Base-by-base conservation (phyloP, 2,113 vertebrate genomes). In the Pangasianodon gigas region DNA sequence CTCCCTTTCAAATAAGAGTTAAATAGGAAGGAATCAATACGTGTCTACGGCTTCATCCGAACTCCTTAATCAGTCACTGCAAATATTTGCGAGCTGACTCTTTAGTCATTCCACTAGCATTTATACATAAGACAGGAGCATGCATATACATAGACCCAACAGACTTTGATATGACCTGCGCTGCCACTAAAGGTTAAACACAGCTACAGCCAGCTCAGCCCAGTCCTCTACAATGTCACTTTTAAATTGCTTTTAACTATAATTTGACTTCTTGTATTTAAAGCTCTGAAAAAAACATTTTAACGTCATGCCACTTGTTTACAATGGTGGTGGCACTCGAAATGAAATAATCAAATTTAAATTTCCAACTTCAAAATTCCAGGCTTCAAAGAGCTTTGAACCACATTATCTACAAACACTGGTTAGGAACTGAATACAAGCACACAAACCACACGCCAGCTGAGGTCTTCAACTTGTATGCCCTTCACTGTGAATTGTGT, bases 101-200 rank as follows among this genome's bases (percentile, higher is more conserved):
- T 46, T 89, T 89, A 89, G 67, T 44, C 24, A 89, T 89, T 75
- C 88, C 13, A 24, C 24, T 14, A 21, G 87, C 65, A 84, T 46
- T 84, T 32, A 26, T 16, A 60, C 51, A 11, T 48, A n/a, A 84
- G 88, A 89, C 81, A 18, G 82, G 54, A 1, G 51, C 37, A 32
- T 60, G 24, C 32, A 11, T 71, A 75, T 19, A 71, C 54, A 54
- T 65, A 74, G 51, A 75, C 51, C 24, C 44, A 84, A 2, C 80
- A 58, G 51, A 56, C 71, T 26, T 84, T 69, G 48, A 84, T 18
- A 71, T 62, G 87, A 89, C 87, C 80, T 74, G 54, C 11, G 79
- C 60, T 83, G 87, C 52, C 56, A 48, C 37, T 58, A n/a, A 79
- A 87, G 86, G 80, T 89, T 80, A 84, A 46, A 69, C 62, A 46